Evolutionary conservation across 2,888 invertebrate species (phyloP).

Genomic region (Tiliacea aurago): DNA sequence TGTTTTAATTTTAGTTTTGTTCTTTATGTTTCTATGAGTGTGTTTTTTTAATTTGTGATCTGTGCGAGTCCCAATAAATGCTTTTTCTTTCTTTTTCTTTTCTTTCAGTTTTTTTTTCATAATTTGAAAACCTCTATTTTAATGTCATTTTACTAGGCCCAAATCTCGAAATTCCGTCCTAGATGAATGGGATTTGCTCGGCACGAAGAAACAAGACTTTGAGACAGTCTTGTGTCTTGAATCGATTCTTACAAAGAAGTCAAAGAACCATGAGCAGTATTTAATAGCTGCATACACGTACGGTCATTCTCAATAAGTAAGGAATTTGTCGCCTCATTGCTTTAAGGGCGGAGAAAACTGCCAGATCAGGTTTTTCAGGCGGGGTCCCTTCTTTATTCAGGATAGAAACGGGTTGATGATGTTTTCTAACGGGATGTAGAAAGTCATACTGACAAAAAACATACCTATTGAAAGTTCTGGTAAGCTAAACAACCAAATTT

Average conservation of each 20-base stretch:
- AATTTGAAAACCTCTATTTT: too few species aligned
- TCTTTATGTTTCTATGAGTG: too few species aligned
- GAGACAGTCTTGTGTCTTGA: slow-evolving; percentile 3
- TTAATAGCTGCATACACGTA: background rate
- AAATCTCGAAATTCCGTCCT: background rate
- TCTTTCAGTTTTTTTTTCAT: too few species aligned
- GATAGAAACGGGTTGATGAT: background rate
- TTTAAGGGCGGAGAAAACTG: background rate
- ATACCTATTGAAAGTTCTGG: background rate
- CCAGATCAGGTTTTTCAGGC: slow-evolving; percentile 5
- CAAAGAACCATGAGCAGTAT: background rate
- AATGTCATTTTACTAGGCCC: too few species aligned
- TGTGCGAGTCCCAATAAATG: too few species aligned
- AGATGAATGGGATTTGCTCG: background rate
- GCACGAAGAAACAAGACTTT: too few species aligned
- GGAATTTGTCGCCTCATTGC: slow-evolving; percentile 34
- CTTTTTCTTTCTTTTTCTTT: too few species aligned
- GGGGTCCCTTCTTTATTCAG: background rate
- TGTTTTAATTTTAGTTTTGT: too few species aligned
- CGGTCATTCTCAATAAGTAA: slow-evolving; percentile 25
- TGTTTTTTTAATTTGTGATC: too few species aligned
- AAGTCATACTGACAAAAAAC: background rate
- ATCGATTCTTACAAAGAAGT: background rate
- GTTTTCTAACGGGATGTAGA: background rate
- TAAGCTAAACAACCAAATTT: background rate